Base-by-base conservation (phyloP, 2,888 invertebrate species). In the Criorhina ranunculi region DNA sequence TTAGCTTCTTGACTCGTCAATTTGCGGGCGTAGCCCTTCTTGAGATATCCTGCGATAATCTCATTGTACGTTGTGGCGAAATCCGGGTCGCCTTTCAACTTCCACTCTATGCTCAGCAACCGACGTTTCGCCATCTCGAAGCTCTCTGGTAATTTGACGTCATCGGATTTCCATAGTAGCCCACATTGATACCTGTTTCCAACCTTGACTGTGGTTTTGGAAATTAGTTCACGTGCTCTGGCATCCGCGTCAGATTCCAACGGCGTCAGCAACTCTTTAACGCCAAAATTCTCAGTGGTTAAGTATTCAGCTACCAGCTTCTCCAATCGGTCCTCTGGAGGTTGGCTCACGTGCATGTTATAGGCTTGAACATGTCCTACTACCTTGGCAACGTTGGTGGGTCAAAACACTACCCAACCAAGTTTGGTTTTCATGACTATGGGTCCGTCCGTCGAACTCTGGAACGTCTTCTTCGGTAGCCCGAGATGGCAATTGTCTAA, bases 221-320 rank as follows among this genome's bases (percentile, higher is more conserved):
- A 12, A 40, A 62, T 6, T 8, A 62, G 31, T 17, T 49, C 5
- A 7, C n/a, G 19, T n/a, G 19, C 64, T 24, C 44, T 6, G 9
- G 37, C 49, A 62, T 69, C 40, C 15, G 37, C 57, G 17, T 29
- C 44, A 12, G 64, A 53, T 42, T 60, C 49, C 7, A 70, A 6
- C n/a, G 44, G 8, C 3, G 29, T 19, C 6, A 11, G 5, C 8
- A 12, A 2, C 31, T 44, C 11, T 24, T 57, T 31, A 2, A n/a
- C 35, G 1, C 44, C 44, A 46, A 55, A 29, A 11, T 44, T 69
- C 11, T 69, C 69, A 0, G 55, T 44, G 7, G 55, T 57, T 42
- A 69, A 69, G 17, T 44, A 69, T 9, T 44, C n/a, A n/a, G n/a
- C n/a, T n/a, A n/a, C n/a, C n/a, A n/a, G n/a, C n/a, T n/a, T n/a